Percentiles rank a stretch among this genome's conserved stretches.
These are phyloP conservation scores for Mormoops blainvillei DNA, from an alignment of 2,113 vertebrate species.

Conservation along the genomic window DNA sequence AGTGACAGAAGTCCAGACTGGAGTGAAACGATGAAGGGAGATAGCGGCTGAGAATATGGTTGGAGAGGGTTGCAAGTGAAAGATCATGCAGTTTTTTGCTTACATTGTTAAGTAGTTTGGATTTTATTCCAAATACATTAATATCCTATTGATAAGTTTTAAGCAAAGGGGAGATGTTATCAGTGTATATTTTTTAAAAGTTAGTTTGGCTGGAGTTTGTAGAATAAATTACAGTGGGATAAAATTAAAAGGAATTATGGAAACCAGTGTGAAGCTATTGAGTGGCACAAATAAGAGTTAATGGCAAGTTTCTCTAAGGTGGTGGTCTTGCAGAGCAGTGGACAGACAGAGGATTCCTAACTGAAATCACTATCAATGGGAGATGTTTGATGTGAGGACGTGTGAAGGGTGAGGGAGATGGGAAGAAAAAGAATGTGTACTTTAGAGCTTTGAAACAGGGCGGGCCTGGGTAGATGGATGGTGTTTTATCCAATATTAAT, in stretches of 20 bases:
- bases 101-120: not conserved
- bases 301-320: not conserved
- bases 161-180: not conserved
- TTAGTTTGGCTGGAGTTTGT: not conserved
- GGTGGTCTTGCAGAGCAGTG: not conserved
- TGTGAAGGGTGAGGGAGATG: not conserved
- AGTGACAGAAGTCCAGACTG: not conserved
- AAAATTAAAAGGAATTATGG: not conserved
- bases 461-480: not conserved
- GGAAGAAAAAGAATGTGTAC: not conserved
- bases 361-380: not conserved
- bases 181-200: not conserved
- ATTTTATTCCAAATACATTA: conserved; percentile 18
- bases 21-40: not conserved
- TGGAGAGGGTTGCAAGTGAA: not conserved
- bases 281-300: not conserved
- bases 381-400: not conserved
- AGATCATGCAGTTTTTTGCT: not conserved
- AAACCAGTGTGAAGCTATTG: not conserved
- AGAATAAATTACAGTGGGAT: not conserved
- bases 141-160: not conserved
- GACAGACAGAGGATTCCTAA: not conserved
- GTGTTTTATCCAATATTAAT: not conserved
- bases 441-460: not conserved
- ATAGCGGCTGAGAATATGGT: not conserved